Base-by-base conservation (phyloP, 2,797 vertebrate species). In the Pagetopsis macropterus region DNA sequence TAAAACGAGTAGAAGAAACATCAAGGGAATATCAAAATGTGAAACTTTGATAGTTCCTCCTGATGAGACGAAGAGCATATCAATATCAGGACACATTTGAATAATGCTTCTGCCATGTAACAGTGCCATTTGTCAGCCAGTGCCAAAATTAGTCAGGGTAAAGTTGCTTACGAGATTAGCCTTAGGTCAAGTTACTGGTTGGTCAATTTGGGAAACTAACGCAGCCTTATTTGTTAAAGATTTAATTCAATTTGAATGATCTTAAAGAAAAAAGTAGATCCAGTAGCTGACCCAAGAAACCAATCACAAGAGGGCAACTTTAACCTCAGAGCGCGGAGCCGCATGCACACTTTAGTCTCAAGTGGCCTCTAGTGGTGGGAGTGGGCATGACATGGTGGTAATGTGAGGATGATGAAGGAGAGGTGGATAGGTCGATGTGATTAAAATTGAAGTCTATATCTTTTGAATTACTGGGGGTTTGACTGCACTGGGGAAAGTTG, bases 401-500 rank as follows among this genome's bases (percentile, higher is more conserved):
- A 91, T 87, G 88, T 81, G 87, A 91, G 71, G 83, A 92, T 92
- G 92, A 89, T 77, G 87, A 75, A 77, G 82, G 81, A 88, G 79
- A 81, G 70, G 77, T 88, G 82, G 73, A 76, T 51, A 84, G 76
- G 83, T 80, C 48, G 70, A 85, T 87, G 88, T 83, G 75, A 67
- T 88, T 90, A 83, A 37, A 87, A 91, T 82, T 89, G 83, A 90
- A 79, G 65, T 85, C 81, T 93, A 69, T 87, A 88, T 89, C 75
- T 91, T 86, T 85, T 84, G 85, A 93, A 92, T 92, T 93, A 94
- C 93, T 91, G 92, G 91, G 85, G 84, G 77, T 92, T 83, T 92
- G 89, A 93, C 88, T 89, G 89, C 89, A 93, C 91, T 93, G 93
- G 89, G 85, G 78, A 93, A 86, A 90, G 90, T 94, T 93, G 90